Percentiles rank a stretch among this genome's conserved stretches.
These are phyloP conservation scores for Magallana ariakensis DNA, from an alignment of 1,140 invertebrate genomes.

Conservation along the genomic window DNA sequence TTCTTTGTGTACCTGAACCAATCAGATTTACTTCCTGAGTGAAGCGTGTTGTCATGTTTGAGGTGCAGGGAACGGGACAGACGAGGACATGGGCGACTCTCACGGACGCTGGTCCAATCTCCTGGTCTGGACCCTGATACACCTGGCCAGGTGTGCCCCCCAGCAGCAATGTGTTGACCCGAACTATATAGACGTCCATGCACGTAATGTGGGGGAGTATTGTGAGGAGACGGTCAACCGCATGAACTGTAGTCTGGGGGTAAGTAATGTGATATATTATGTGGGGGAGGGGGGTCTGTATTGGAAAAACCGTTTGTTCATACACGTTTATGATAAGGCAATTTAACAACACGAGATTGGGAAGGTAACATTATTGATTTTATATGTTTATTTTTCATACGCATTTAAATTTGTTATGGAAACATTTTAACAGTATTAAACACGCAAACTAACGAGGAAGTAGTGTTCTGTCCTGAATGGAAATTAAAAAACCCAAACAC, in stretches of 20 bases:
- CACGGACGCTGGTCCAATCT: conserved; percentile 8
- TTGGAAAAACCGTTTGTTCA: too few relatives aligned
- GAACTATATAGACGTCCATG: neutral
- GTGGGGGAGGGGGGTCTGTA: too few relatives aligned
- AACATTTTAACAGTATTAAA: too few relatives aligned
- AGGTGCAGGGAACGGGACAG: neutral
- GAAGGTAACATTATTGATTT: too few relatives aligned
- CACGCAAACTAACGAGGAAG: too few relatives aligned
- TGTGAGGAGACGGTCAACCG: neutral
- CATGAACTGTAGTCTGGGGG: conserved; percentile 25
- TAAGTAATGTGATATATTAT: neutral
- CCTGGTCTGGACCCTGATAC: neutral
- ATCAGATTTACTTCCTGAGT: neutral
- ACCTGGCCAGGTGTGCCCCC: neutral
- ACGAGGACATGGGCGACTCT: neutral
- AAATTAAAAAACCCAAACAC: too few relatives aligned
- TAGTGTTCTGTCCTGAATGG: too few relatives aligned
- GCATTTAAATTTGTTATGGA: too few relatives aligned
- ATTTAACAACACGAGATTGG: too few relatives aligned
- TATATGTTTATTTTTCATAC: too few relatives aligned
- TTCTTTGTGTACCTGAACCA: neutral
- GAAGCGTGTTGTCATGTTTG: neutral
- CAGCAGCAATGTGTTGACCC: neutral
- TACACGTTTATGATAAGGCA: too few relatives aligned
- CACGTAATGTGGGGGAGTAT: neutral